Base-by-base conservation (phyloP, 2,888 invertebrate species). In the Euclidia mi region DNA sequence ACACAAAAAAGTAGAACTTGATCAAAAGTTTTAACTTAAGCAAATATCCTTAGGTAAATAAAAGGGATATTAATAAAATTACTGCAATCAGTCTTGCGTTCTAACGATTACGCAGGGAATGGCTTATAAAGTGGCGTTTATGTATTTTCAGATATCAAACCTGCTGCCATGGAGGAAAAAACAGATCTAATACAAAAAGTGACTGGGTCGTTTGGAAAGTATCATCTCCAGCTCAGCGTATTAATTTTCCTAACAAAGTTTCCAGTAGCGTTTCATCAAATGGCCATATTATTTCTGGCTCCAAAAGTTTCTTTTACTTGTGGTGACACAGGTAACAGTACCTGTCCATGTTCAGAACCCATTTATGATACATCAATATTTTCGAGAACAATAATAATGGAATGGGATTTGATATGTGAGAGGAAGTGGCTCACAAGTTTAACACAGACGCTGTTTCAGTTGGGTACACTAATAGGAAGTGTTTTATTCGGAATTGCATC, bases 391-490 rank as follows among this genome's bases (percentile, higher is more conserved):
- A 97, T 97, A 12, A 94, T 95, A 55, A 96, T 96, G 50, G 96
- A 97, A 95, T 98, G 97, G 97, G 94, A 96, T 82, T 92, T 98
- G 60, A 96, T 97, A 17, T 97, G 97, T 82, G 95, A 95, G 1
- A 95, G 89, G 37, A 92, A 93, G 44, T 96, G 96, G 88, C 85
- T 97, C 59, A 94, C 95, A 1, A 96, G 96, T 78, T 91, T 97
- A 18, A 96, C 96, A 0, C 97, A 97, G 87, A 96, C 96, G 3
- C 85, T 97, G 51, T 96, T 97, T 55, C 97, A 97, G 96, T 85
- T 96, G 53, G 97, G 97, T 20, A 96, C 97, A 42, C 90, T 97
- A 74, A 73, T 96, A 25, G 97, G 97, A 35, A 97, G 96, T 79
- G 94, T 97, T 44, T 55, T 96, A 6, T 97, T 97, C 85, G 97